phyloP scores from a whole-genome alignment of 2,888 invertebrate genomes.

The Tubiluchus corallicola region DNA sequence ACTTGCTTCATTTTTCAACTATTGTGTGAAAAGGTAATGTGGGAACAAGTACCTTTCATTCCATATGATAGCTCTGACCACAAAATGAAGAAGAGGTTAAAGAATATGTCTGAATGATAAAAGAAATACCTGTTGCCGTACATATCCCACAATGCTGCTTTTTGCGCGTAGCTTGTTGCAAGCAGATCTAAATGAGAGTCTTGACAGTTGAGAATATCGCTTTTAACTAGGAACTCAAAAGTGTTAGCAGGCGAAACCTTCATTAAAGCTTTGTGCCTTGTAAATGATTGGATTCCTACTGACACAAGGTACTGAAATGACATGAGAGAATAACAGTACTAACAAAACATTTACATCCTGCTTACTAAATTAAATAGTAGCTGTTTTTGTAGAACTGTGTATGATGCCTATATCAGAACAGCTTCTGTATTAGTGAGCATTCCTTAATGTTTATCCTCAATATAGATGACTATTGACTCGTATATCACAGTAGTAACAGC shows the following conservation, averaged over 20 bases:
- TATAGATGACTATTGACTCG: too few species aligned
- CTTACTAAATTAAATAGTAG: background rate
- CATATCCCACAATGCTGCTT: constrained; percentile 65
- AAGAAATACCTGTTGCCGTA: constrained; percentile 56
- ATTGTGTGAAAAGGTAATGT: too few species aligned
- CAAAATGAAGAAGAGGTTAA: too few species aligned
- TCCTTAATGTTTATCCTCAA: too few species aligned
- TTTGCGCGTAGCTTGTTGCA: constrained; percentile 57
- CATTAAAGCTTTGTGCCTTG: constrained; percentile 51
- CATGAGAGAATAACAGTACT: constrained; percentile 8
- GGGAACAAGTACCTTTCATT: too few species aligned
- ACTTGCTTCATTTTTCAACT: too few species aligned
- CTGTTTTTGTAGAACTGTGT: too few species aligned
- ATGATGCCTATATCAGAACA: too few species aligned
- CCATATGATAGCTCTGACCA: too few species aligned
- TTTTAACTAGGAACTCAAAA: constrained; percentile 54
- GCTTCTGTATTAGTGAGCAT: too few species aligned
- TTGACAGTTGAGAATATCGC: constrained; percentile 65
- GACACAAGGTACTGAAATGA: constrained; percentile 48
- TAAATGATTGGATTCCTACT: constrained; percentile 51
- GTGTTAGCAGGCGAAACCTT: constrained; percentile 43
- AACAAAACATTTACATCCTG: background rate
- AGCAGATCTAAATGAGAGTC: constrained; percentile 62
- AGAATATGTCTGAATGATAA: too few species aligned
- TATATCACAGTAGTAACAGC: too few species aligned